phyloP scores from a whole-genome alignment of 2,888 invertebrate species.

The Nomada flava region DNA sequence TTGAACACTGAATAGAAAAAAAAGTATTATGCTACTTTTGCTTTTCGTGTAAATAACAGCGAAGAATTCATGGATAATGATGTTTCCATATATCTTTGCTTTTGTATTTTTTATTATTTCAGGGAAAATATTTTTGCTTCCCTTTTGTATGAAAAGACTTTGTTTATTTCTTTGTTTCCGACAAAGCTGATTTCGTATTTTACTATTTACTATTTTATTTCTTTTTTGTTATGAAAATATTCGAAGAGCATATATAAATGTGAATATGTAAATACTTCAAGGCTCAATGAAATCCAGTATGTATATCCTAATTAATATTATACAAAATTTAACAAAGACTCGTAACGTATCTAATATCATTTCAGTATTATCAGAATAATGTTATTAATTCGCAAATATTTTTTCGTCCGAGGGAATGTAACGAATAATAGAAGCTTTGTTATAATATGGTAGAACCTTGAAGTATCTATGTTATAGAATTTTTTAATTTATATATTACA shows the following conservation, averaged over 20 bases:
- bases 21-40: background rate
- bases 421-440: background rate
- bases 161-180: background rate
- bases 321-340: no score
- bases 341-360: background rate
- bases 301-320: background rate
- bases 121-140: background rate
- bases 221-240: background rate
- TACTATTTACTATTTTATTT: background rate
- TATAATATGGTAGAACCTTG: constrained; percentile 9
- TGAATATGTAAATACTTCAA: constrained; percentile 32
- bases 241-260: constrained; percentile 1
- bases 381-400: background rate
- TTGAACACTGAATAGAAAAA: background rate
- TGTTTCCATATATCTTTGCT: background rate
- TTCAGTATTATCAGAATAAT: background rate
- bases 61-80: background rate
- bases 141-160: background rate
- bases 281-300: constrained; percentile 15
- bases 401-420: background rate
- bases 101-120: constrained; percentile 19
- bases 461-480: constrained; percentile 22
- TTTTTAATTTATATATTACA: constrained; percentile 2
- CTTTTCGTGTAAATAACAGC: constrained; percentile 17
- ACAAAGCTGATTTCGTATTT: background rate